Evolutionary conservation across 2,888 invertebrate genomes (phyloP), one percentile per base, ranked within the genome.

Genomic region (Drosophila mimica): DNA sequence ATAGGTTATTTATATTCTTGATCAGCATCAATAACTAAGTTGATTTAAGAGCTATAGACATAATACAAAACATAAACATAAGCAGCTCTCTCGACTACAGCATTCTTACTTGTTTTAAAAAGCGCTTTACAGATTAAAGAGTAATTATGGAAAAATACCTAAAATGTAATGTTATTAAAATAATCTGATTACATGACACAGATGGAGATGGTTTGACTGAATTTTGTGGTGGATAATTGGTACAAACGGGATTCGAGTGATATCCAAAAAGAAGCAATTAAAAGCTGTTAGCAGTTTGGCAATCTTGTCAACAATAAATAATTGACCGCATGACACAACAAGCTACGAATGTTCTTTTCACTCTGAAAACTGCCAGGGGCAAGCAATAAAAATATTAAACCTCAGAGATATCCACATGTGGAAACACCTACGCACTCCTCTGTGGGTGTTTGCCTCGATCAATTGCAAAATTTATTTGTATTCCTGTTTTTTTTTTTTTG

Each of bases 271-370:
- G 4, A 46, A 15, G 4, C 46, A 46, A 25, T 46, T 46, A 46
- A 25, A 46, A 46, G 15, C 46, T 46, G 25, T 46, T 46, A 15
- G 25, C 46, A 28, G 36, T 17, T 34, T 54, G 34, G 3, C 6
- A 64, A 36, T 51, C 76, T 70, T 88, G 88, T 84, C 75, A 81
- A 76, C 90, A 77, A 88, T 88, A 82, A 82, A 89, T 81, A 83
- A 85, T 88, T 81, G 86, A 89, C 88, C 90, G 70, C 76, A 78
- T 53, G 73, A 88, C 84, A 87, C 77, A 88, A 79, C 83, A 87
- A 61, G 59, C 58, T 74, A 72, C 71, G 61, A 85, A 56, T 70
- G 65, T 66, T 62, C 69, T 51, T 54, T 65, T 63, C 64, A 53
- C 57, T 54, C 30, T 53, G 38, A 60, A 51, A 59, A 46, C n/a